Evolutionary conservation across 2,113 vertebrate genomes (phyloP).

Genomic region (Regulus satrapa): DNA sequence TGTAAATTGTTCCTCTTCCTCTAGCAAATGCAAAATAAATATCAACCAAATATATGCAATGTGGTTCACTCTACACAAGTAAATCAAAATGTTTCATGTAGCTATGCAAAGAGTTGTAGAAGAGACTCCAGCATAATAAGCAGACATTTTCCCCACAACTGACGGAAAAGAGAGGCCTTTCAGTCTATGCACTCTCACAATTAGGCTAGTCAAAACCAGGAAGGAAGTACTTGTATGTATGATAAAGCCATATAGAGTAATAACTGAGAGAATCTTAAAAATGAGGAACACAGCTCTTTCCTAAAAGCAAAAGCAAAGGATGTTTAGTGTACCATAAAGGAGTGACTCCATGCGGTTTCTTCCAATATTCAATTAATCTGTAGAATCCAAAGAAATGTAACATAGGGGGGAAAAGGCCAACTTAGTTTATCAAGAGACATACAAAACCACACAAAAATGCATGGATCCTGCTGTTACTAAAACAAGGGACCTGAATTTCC

Average conservation of each 20-base stretch:
- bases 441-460: not conserved
- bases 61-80: not conserved
- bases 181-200: not conserved
- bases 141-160: not conserved
- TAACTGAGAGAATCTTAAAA: not conserved
- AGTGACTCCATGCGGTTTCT: not conserved
- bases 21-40: not conserved
- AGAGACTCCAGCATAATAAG: not conserved
- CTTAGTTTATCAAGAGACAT: not conserved
- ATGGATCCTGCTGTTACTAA: not conserved
- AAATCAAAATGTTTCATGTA: not conserved
- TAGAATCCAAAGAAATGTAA: not conserved
- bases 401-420: not conserved
- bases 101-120: not conserved
- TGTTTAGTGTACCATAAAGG: not conserved
- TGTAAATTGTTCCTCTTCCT: conserved; percentile 7
- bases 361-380: not conserved
- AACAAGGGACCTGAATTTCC: not conserved
- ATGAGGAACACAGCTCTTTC: not conserved
- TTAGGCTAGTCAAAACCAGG: not conserved
- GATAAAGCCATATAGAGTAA: not conserved
- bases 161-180: not conserved
- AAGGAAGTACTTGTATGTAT: not conserved
- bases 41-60: not conserved
- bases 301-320: not conserved